Evolutionary conservation across 1,140 invertebrate species (phyloP).

Genomic region (Sarcophaga bullata): DNA sequence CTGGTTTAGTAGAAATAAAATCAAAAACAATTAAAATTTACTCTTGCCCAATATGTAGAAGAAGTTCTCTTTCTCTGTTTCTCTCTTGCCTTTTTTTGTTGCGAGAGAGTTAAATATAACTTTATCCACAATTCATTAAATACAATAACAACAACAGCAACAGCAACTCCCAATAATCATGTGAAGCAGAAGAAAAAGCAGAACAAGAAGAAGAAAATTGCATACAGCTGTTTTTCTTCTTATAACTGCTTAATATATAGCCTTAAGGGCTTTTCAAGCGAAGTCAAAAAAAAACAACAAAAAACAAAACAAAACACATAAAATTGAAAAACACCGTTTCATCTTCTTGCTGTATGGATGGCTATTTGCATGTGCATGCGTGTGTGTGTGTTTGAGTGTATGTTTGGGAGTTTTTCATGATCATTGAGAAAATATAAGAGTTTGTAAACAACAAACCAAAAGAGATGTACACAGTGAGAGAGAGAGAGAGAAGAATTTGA

Average conservation of each 20-base stretch:
- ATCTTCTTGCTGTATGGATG: not conserved
- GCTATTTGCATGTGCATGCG: not conserved
- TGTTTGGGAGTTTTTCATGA: not conserved
- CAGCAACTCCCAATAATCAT: not conserved
- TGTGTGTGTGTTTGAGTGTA: too few species aligned
- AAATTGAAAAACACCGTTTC: conserved; percentile 9
- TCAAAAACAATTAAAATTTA: too few species aligned
- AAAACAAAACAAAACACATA: too few species aligned
- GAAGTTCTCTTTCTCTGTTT: not conserved
- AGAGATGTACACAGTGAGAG: not conserved
- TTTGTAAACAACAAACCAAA: not conserved
- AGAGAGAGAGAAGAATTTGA: not conserved
- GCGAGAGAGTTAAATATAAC: not conserved
- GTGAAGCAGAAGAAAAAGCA: too few species aligned
- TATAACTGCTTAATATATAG: conserved; percentile 21
- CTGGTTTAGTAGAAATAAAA: too few species aligned
- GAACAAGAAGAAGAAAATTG: not conserved
- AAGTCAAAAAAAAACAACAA: too few species aligned
- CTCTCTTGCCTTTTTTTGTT: too few species aligned
- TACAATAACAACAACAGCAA: not conserved
- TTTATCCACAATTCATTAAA: conserved; percentile 39
- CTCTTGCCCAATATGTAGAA: not conserved
- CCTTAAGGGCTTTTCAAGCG: not conserved
- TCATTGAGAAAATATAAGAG: not conserved
- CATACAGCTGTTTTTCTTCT: not conserved